Evolutionary conservation across 1,140 invertebrate genomes (phyloP).

Genomic region (Cyphomyrmex costatus): DNA sequence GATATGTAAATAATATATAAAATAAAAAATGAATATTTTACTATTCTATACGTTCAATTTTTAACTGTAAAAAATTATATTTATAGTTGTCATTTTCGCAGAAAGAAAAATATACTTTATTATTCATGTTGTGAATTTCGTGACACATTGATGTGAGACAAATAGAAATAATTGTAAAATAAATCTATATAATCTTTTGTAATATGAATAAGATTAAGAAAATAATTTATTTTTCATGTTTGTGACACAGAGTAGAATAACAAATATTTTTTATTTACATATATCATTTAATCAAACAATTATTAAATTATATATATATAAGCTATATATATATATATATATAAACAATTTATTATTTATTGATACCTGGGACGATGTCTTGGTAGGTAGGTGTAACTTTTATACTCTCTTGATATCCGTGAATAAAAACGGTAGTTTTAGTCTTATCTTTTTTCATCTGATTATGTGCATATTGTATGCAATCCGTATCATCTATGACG

Average conservation of each 20-base stretch:
- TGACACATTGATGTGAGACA: not conserved
- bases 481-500: not conserved
- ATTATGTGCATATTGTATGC: not conserved
- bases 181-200: not conserved
- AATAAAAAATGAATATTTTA: not conserved
- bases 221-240: not conserved
- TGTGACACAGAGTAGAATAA: not conserved
- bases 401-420: not conserved
- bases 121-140: not conserved
- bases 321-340: not conserved
- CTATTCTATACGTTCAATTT: not conserved
- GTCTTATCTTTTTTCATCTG: not conserved
- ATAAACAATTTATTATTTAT: constrained; percentile 20
- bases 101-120: not conserved
- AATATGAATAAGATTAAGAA: not conserved
- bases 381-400: not conserved
- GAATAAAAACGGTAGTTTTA: not conserved
- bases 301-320: not conserved
- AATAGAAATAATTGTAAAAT: constrained; percentile 19
- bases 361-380: not conserved
- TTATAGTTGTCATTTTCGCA: not conserved
- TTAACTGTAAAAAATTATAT: not conserved
- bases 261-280: not conserved
- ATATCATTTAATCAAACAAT: not conserved
- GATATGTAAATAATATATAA: not conserved